Evolutionary conservation across 2,797 vertebrate genomes (phyloP).

Genomic region (Cuniculus paca): DNA sequence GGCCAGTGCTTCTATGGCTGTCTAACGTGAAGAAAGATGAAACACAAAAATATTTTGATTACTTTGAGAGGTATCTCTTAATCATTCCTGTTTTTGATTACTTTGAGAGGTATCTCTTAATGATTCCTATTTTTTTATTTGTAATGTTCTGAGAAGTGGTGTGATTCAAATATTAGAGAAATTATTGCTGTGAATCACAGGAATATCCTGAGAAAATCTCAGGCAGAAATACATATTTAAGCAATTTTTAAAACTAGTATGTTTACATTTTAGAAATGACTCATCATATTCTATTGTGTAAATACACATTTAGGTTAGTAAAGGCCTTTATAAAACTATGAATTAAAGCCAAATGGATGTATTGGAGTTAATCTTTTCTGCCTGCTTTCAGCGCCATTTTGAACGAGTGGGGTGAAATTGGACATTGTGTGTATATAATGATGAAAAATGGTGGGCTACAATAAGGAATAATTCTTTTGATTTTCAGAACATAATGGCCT

Average conservation of each 20-base stretch:
- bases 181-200: conserved; percentile 22
- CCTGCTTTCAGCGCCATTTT: conserved; percentile 81
- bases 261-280: conserved; percentile 85
- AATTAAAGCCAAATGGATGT: conserved; percentile 87
- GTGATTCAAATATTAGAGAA: conserved; percentile 55
- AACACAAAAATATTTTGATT: conserved; percentile 59
- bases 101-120: conserved; percentile 34
- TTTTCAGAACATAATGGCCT: conserved; percentile 88
- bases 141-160: conserved; percentile 31
- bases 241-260: conserved; percentile 85
- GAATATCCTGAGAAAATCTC: conserved; percentile 61
- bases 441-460: conserved; percentile 88
- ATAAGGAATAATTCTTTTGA: conserved; percentile 89
- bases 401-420: conserved; percentile 86
- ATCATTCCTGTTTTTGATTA: conserved; percentile 15
- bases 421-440: conserved; percentile 87
- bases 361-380: conserved; percentile 85
- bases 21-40: neutral
- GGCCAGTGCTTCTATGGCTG: neutral
- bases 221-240: conserved; percentile 82
- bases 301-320: conserved; percentile 85
- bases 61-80: conserved; percentile 31
- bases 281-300: conserved; percentile 86
- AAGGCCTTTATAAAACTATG: conserved; percentile 81
- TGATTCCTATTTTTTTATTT: conserved; percentile 41